Conservation (phyloP, 2,888 invertebrate genomes). For the Andrena chrysosceles region DNA sequence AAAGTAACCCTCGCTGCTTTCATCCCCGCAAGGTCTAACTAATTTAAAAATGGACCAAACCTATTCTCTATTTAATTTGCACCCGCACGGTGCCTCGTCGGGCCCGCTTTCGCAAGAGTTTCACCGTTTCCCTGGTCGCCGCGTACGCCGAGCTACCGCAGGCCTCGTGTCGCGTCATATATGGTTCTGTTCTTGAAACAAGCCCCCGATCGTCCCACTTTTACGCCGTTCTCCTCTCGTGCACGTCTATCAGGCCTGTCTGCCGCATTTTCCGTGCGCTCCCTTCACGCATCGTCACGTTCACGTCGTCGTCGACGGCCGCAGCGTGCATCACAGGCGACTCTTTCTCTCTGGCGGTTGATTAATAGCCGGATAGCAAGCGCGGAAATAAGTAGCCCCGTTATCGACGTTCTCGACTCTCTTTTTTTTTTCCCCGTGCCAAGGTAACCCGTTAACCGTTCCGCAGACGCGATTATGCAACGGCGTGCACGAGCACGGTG, state of each 20-base stretch:
- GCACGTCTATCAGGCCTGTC: constrained; percentile 21
- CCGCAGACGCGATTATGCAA: constrained; percentile 30
- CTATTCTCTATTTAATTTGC: background rate
- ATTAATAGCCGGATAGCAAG: background rate
- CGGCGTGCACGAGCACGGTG: background rate
- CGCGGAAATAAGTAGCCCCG: constrained; percentile 30
- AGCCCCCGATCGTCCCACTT: constrained; percentile 67
- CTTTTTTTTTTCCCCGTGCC: background rate
- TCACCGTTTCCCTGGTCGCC: constrained; percentile 52
- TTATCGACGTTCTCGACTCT: constrained; percentile 10
- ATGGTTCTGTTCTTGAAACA: constrained; percentile 69
- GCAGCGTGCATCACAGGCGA: background rate
- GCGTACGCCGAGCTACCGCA: constrained; percentile 21
- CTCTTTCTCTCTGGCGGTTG: background rate
- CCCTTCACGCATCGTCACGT: constrained; percentile 19
- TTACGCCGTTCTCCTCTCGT: constrained; percentile 44
- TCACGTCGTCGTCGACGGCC: background rate
- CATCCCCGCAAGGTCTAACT: no score
- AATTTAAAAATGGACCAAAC: background rate
- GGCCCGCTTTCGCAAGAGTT: constrained; percentile 61
- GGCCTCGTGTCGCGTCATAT: constrained; percentile 58
- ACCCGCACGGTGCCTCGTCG: background rate
- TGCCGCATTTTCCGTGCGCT: constrained; percentile 16
- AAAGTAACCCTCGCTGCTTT: no score
- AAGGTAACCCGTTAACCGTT: constrained; percentile 21